Percentiles rank a stretch among this genome's conserved stretches.
phyloP scores from a whole-genome alignment of 2,888 invertebrate species.

The Phortica okadai region DNA sequence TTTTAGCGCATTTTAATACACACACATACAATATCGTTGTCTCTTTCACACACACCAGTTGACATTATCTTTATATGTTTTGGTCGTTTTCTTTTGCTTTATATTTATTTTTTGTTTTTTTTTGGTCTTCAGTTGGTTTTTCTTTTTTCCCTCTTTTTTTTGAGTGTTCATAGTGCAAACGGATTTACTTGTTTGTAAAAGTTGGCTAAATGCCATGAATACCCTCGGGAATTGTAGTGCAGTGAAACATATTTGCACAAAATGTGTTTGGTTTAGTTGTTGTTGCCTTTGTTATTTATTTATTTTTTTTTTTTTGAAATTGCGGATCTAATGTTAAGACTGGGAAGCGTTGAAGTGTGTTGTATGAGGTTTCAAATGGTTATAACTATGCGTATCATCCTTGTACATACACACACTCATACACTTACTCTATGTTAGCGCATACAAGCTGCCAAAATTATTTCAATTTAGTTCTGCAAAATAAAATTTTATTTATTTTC shows the following conservation, averaged over 20 bases:
- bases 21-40: neutral
- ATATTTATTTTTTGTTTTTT: conserved; percentile 12
- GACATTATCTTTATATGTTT: neutral
- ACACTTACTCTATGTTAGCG: conserved; percentile 3
- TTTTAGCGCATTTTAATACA: conserved; percentile 19
- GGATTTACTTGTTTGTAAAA: conserved; percentile 33
- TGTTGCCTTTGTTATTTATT: too few relatives aligned
- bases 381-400: conserved; percentile 25
- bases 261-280: neutral
- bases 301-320: neutral
- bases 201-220: conserved; percentile 35
- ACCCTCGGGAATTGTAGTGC: conserved; percentile 21
- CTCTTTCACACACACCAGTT: neutral
- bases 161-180: conserved; percentile 2
- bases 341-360: neutral
- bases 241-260: conserved; percentile 23
- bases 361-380: neutral
- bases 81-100: too few relatives aligned
- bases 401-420: neutral
- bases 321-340: neutral
- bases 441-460: conserved; percentile 64
- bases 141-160: neutral
- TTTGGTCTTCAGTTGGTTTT: neutral
- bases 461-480: conserved; percentile 71
- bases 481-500: conserved; percentile 58